These are phyloP conservation scores for Terrapene triunguis DNA, from an alignment of 2,113 vertebrate genomes.

Conservation along the genomic window DNA sequence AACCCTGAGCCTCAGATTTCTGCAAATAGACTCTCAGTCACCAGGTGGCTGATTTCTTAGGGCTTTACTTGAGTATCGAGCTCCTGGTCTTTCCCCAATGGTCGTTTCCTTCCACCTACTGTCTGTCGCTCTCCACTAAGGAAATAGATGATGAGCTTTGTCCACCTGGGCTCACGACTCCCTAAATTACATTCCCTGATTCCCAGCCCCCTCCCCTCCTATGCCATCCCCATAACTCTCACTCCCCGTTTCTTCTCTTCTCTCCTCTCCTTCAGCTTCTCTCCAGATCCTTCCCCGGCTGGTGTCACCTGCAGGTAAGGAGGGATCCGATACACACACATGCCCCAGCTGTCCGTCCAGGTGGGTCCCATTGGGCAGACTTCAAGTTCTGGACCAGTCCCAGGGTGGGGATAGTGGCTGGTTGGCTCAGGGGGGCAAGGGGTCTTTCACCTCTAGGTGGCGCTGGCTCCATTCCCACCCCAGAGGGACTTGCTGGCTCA, in stretches of 20 bases:
- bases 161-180: background rate
- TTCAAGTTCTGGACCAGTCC: background rate
- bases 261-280: background rate
- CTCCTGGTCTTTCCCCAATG: background rate
- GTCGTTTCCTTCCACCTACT: background rate
- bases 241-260: background rate
- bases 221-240: background rate
- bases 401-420: background rate
- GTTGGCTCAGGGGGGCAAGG: background rate
- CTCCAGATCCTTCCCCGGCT: background rate
- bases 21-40: background rate
- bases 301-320: background rate
- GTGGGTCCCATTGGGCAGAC: background rate
- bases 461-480: background rate
- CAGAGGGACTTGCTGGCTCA: background rate
- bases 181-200: background rate
- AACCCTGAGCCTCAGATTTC: background rate
- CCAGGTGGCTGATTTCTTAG: too few relatives aligned
- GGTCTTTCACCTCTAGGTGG: background rate
- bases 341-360: background rate
- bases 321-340: background rate
- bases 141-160: background rate
- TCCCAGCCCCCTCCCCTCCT: too few relatives aligned
- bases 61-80: background rate
- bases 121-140: background rate